Percentiles rank a stretch among this genome's conserved stretches.
Evolutionary conservation across 1,140 invertebrate genomes (phyloP).

Genomic region (Cotesia vestalis): DNA sequence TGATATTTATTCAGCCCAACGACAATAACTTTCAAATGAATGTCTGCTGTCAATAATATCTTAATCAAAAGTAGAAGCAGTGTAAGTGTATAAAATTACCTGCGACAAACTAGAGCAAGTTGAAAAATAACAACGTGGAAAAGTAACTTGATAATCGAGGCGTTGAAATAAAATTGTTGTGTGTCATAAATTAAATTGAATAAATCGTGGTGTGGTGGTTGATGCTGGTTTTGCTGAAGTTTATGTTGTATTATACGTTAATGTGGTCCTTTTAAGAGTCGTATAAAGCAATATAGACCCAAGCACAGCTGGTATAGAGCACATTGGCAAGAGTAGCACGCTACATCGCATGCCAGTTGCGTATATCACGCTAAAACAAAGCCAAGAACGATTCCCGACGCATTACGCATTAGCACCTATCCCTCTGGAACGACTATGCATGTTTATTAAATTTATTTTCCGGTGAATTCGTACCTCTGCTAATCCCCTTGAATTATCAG

Average conservation of each 20-base stretch:
- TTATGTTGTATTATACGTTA: too few species aligned
- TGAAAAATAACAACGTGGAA: too few species aligned
- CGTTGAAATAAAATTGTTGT: conserved; percentile 40
- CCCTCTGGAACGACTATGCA: conserved; percentile 30
- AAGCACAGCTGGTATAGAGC: conserved; percentile 22
- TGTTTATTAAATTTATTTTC: conserved; percentile 37
- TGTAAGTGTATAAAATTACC: not conserved
- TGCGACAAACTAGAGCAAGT: too few species aligned
- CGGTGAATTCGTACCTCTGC: conserved; percentile 29
- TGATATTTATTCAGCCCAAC: not conserved
- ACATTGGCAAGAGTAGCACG: conserved; percentile 37
- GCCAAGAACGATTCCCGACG: conserved; percentile 28
- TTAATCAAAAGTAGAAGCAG: not conserved
- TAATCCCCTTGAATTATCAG: not conserved
- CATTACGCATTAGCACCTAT: conserved; percentile 40
- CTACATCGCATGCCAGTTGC: conserved; percentile 42
- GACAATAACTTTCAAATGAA: too few species aligned
- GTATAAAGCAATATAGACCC: conserved; percentile 2
- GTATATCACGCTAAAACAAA: conserved; percentile 37
- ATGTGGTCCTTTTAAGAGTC: conserved; percentile 1
- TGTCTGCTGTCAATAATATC: not conserved
- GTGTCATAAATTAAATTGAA: conserved; percentile 42
- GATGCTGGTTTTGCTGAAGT: too few species aligned
- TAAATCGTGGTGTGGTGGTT: conserved; percentile 33
- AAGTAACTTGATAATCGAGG: conserved; percentile 33